Percentiles rank a stretch among this genome's conserved stretches.
These are phyloP conservation scores for Tricholaema leucomelas DNA, from an alignment of 2,113 vertebrate genomes.

Conservation along the genomic window DNA sequence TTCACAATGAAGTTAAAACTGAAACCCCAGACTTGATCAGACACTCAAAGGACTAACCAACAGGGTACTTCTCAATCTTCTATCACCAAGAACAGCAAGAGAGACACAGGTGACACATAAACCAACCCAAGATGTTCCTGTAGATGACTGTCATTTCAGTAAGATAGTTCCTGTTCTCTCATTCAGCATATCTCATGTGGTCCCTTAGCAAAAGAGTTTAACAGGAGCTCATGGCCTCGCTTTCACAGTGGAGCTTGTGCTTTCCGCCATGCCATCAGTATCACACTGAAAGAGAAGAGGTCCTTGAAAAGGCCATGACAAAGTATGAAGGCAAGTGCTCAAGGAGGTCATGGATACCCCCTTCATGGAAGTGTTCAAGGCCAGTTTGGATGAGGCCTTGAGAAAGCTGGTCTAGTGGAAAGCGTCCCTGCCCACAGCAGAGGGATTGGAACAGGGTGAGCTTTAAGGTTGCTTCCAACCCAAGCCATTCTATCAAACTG, in stretches of 20 bases:
- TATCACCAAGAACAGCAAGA: not conserved
- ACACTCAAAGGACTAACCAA: not conserved
- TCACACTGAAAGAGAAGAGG: not conserved
- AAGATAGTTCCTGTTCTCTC: not conserved
- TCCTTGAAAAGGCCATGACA: not conserved
- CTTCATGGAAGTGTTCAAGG: no score
- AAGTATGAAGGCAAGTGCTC: not conserved
- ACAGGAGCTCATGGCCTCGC: not conserved
- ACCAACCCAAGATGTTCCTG: not conserved
- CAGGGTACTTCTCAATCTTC: not conserved
- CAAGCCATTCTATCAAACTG: no score
- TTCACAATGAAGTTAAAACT: not conserved
- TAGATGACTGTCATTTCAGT: not conserved
- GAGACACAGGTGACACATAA: not conserved
- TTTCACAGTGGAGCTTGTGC: not conserved
- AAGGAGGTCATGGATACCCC: no score
- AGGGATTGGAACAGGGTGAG: no score
- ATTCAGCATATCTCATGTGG: not conserved
- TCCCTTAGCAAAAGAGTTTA: not conserved
- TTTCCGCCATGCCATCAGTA: not conserved
- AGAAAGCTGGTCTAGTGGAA: no score
- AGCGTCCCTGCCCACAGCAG: no score
- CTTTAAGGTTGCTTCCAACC: no score
- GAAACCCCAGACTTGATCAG: not conserved
- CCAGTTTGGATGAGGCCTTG: no score